phyloP scores from a whole-genome alignment of 37 sponge, comb jelly and placozoan species.

The Halisarca cf. caerulea region DNA sequence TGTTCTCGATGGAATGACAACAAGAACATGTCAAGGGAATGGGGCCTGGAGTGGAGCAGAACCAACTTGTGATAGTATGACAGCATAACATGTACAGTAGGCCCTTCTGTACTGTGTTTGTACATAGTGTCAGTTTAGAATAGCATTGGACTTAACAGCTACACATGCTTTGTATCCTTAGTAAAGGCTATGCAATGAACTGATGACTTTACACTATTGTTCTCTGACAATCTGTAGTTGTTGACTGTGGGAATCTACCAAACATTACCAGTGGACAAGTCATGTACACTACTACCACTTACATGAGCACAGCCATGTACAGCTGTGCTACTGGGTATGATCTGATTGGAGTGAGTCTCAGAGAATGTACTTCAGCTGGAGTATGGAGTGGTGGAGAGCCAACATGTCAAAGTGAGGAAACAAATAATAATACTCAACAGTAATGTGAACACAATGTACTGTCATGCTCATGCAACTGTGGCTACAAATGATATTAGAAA shows the following conservation, averaged over 20 bases:
- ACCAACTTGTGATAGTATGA: background rate
- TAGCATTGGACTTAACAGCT: too few relatives aligned
- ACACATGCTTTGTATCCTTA: too few relatives aligned
- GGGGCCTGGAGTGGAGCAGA: background rate
- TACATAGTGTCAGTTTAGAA: too few relatives aligned
- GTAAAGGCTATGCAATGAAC: too few relatives aligned
- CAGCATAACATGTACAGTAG: too few relatives aligned
- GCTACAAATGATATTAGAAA: too few relatives aligned
- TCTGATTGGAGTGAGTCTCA: background rate
- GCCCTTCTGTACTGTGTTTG: too few relatives aligned
- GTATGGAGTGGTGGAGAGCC: background rate
- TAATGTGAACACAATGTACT: too few relatives aligned
- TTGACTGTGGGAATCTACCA: background rate
- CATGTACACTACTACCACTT: background rate
- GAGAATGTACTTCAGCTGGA: background rate
- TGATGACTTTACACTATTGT: background rate
- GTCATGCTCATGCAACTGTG: too few relatives aligned
- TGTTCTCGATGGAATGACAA: background rate
- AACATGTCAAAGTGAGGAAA: background rate
- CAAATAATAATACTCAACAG: too few relatives aligned
- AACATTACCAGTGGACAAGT: background rate
- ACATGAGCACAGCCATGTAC: background rate
- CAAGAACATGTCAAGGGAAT: constrained; percentile 6
- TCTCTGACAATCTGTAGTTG: background rate
- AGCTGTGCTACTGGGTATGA: background rate